Base-by-base conservation (phyloP, 30 jellyfish, hydroid and myxozoan genomes). In the Cassiopea xamachana region DNA sequence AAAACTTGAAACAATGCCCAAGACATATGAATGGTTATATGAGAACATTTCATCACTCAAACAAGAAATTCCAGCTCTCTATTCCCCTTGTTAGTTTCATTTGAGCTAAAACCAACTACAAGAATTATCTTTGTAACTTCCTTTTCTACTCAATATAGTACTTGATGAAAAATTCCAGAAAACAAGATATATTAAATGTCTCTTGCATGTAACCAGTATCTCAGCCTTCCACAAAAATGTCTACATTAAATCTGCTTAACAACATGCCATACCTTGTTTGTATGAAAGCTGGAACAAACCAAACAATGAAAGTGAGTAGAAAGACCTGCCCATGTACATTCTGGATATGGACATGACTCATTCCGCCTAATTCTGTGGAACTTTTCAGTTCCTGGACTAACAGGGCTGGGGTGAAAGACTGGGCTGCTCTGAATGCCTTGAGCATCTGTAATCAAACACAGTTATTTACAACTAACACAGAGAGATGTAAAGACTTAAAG, bases 271-370 rank as follows among this genome's bases (percentile, higher is more conserved):
- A 88, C 95, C 95, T 88, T 88, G 76, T 88, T 88, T 17, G 95
- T 88, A 60, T 88, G 95, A 71, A 88, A 88, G 62, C 80, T 88
- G 49, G 95, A 88, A 76, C 95, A 88, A 1, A 88, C 85, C 73
- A 88, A 77, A 46, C 95, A 88, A 69, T 88, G 95, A 45, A 88
- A 88, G 60, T 88, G 95, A 17, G 95, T 88, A 46, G 95, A 88
- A 7, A 88, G 83, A 7, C 95, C 95, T 15, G 90, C 95, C 95
- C 95, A 88, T 4, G 95, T 88, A 86, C 95, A 88, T 58, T 88
- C 95, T 16, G 95, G 95, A 71, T 88, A 88, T 1, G 95, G 95
- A 70, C 95, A 88, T 1, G 90, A 62, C 46, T 88, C 95, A 88
- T 88, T 88, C 58, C 95, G 49, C 70, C 74, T 88, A 79, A 88